phyloP scores from a whole-genome alignment of 2,888 invertebrate species.

The Plagiodera versicolora region DNA sequence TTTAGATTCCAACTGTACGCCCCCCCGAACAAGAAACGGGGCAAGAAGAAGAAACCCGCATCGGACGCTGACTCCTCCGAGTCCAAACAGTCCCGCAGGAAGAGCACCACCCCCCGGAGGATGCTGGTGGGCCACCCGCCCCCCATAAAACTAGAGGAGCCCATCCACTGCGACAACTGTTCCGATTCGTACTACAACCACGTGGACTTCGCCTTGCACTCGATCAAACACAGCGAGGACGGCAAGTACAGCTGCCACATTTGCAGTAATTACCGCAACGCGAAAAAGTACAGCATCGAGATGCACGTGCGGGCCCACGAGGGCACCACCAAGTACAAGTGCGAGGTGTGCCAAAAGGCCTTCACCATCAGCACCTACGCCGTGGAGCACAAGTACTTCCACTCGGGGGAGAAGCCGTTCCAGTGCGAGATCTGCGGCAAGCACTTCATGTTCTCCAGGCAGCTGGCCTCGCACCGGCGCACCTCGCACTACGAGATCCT shows the following conservation, averaged over 20 bases:
- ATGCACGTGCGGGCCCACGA: conserved; percentile 54
- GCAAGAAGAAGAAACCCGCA: conserved; percentile 10
- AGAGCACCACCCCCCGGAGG: conserved; percentile 24
- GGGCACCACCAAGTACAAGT: conserved; percentile 46
- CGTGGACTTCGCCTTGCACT: conserved; percentile 41
- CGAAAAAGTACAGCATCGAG: conserved; percentile 42
- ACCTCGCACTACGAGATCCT: conserved; percentile 55
- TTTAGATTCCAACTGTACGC: conserved; percentile 14
- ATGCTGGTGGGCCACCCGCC: conserved; percentile 25
- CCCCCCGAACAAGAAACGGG: conserved; percentile 4
- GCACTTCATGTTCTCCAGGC: conserved; percentile 56
- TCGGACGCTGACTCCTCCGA: background rate
- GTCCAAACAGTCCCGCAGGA: conserved; percentile 20
- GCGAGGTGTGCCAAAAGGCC: conserved; percentile 48
- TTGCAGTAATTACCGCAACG: conserved; percentile 41
- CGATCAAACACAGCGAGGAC: conserved; percentile 40
- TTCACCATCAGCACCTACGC: conserved; percentile 41
- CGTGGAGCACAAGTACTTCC: conserved; percentile 42
- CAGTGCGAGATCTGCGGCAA: conserved; percentile 59
- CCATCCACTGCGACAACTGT: conserved; percentile 46
- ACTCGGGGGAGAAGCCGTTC: conserved; percentile 53
- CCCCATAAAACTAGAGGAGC: conserved; percentile 41
- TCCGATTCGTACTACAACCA: conserved; percentile 53
- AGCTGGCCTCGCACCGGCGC: conserved; percentile 54
- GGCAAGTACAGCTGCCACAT: conserved; percentile 43